Percentiles rank a stretch among this genome's conserved stretches.
These are phyloP conservation scores for Diarsia mendica DNA, from an alignment of 2,888 invertebrate genomes.

Conservation along the genomic window DNA sequence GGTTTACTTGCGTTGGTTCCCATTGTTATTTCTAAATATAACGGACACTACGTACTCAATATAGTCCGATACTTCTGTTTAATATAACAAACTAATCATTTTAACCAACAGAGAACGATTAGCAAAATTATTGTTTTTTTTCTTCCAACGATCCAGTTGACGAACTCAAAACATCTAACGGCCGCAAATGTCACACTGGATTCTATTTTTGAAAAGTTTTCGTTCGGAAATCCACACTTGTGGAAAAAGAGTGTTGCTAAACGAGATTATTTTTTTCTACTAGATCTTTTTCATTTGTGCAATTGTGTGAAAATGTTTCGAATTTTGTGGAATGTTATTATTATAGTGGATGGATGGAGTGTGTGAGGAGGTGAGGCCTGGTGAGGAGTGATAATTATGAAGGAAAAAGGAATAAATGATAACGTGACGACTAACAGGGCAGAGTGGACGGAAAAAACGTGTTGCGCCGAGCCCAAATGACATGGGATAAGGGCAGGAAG, in stretches of 20 bases:
- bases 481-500: no score
- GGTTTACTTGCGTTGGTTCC: constrained; percentile 86
- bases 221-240: constrained; percentile 34
- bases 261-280: not conserved
- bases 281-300: not conserved
- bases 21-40: constrained; percentile 72
- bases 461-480: no score
- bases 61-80: constrained; percentile 33
- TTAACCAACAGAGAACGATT: constrained; percentile 34
- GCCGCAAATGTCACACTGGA: constrained; percentile 76
- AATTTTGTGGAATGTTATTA: not conserved
- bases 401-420: no score
- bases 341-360: no score
- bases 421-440: no score
- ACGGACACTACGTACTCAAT: constrained; percentile 3
- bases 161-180: constrained; percentile 83
- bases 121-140: constrained; percentile 45
- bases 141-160: constrained; percentile 35
- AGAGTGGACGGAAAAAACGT: no score
- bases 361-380: no score
- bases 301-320: not conserved
- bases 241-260: no score
- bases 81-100: constrained; percentile 53
- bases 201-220: constrained; percentile 77
- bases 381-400: no score